Base-by-base conservation (phyloP, 35 echinoderm and acorn worm genomes). In the Patiria miniata region DNA sequence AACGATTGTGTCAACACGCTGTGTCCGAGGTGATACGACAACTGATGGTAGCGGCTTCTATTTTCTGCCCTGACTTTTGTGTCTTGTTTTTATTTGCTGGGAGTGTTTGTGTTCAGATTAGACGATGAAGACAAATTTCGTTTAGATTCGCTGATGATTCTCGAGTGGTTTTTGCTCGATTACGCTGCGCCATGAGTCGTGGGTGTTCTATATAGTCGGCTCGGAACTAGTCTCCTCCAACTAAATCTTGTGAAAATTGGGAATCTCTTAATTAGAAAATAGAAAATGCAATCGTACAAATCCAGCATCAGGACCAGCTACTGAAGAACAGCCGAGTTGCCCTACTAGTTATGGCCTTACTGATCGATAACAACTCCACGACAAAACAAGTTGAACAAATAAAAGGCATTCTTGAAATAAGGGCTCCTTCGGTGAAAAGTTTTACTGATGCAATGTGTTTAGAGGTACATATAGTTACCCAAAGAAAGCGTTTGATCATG, bases 31-130 rank as follows among this genome's bases (percentile, higher is more conserved):
- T 73, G 65, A 73, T 73, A 3, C 7, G 65, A 73, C 65, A 73
- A 73, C 65, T 73, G 65, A 26, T 26, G 65, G 3, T 26, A 23
- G 19, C 15, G 65, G 58, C 19, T 61, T 61, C 58, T 73, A 32
- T 73, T 73, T 73, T 73, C 10, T 32, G 34, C 65, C 26, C 19
- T 32, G 6, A 26, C 29, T 73, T 47, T 47, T 12, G 42, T n/a
- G 42, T 6, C 42, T 47, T 4, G 4, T 47, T 47, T 47, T 47
- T 47, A 47, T 47, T 47, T 47, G 42, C 42, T 23, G 10, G 34
- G 65, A 73, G 34, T 73, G 65, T 73, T 73, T 73, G 65, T 73
- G 65, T 15, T 73, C 10, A 32, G 65, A 73, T 36, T 73, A 73
- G 65, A 12, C 42, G 4, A 47, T 47, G 65, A 36, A 73, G 18